A percentile compares a stretch with the other conserved stretches of the same genome.
phyloP scores from a whole-genome alignment of 2,113 vertebrate genomes.

The Hoplias malabaricus region DNA sequence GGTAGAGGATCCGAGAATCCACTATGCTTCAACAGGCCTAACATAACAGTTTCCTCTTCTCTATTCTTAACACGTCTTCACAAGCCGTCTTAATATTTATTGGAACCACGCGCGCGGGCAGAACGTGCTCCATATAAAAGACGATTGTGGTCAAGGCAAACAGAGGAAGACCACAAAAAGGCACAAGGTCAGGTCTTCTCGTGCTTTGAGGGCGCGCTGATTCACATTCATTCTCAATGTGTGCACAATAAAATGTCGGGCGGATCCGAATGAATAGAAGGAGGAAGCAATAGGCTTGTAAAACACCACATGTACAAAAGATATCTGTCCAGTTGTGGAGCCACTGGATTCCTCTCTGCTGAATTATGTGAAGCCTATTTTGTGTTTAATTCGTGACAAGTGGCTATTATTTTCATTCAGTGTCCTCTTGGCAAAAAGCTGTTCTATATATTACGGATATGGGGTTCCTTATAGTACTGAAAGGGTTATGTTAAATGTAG shows the following conservation, averaged over 20 bases:
- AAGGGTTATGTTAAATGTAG: no score
- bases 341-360: not conserved
- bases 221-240: slow-evolving; percentile 79
- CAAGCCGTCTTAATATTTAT: slow-evolving; percentile 43
- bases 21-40: not conserved
- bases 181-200: slow-evolving; percentile 99
- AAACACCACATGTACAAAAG: not conserved
- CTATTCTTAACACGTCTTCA: not conserved
- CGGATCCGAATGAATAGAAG: not conserved
- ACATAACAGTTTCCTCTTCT: not conserved
- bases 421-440: no score
- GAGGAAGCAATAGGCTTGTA: not conserved
- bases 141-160: slow-evolving; percentile 99
- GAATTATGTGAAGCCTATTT: no score
- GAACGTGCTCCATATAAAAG: slow-evolving; percentile 92
- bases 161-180: slow-evolving; percentile 93
- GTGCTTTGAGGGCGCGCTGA: slow-evolving; percentile 92
- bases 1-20: not conserved
- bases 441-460: no score
- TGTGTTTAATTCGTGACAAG: no score
- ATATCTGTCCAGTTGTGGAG: not conserved
- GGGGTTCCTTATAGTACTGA: no score
- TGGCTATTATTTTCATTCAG: no score
- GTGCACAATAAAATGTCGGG: not conserved
- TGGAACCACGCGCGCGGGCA: slow-evolving; percentile 47